Evolutionary conservation across 2,113 vertebrate genomes (phyloP), one percentile per base, ranked within the genome.

Genomic region (Tachycineta bicolor): DNA sequence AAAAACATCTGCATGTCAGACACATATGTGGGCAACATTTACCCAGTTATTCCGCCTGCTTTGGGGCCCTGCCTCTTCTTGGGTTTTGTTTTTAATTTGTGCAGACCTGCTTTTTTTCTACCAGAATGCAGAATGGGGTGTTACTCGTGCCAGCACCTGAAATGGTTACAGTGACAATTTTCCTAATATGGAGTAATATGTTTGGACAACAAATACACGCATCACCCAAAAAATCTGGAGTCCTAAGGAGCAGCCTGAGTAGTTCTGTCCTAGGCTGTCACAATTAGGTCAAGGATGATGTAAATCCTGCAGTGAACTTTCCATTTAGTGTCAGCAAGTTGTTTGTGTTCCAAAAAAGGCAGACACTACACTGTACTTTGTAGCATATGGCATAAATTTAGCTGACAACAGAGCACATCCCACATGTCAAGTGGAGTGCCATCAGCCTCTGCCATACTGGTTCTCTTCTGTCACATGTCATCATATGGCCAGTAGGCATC

Each of bases 201-300:
- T 89, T 95, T 95, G 69, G 90, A 73, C 62, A 74, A 49, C 47
- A 89, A 94, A 78, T 67, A 74, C 69, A 79, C 1, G 1, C 76
- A 78, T 93, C 81, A 86, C 80, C 76, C 70, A 13, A 87, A 89
- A 82, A 70, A 64, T 89, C 68, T 59, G 74, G 86, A 94, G 62
- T 50, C 92, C 82, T 64, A 14, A 76, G 73, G 70, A 94, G 91
- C 87, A 94, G 85, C 62, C 82, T 62, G 93, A 85, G 64, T 65
- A 87, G 56, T 92, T 91, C 73, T 92, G 88, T 93, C 86, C 92
- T 87, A 88, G 59, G 55, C 78, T 94, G 91, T 95, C 85, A 87
- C 89, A 80, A 33, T 83, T 92, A 87, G 94, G 95, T 95, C 95
- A 94, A 96, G 93, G 79, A 92, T 94, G 95, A 97, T 95, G 87